Percentiles rank a stretch among this genome's conserved stretches.
Conservation (phyloP, 1,140 invertebrate species). For the Bilobella aurantiaca region DNA sequence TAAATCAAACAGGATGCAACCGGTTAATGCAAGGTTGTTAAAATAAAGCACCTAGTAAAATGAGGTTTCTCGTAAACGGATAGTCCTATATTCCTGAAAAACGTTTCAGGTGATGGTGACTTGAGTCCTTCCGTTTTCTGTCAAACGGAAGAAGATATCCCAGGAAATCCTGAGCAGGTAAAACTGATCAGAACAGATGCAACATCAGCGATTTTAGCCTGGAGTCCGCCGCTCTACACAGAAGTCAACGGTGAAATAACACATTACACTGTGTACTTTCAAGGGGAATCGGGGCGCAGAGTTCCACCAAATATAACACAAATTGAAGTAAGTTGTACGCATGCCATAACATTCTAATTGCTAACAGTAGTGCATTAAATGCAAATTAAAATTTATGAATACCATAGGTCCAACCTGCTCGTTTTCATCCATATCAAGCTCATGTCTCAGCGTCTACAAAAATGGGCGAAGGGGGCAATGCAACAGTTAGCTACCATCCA, state of each 20-base stretch:
- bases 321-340: neutral
- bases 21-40: neutral
- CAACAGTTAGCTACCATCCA: neutral
- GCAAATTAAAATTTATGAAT: neutral
- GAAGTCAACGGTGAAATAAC: neutral
- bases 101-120: constrained; percentile 80
- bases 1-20: neutral
- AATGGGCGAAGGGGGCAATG: constrained; percentile 57
- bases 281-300: neutral
- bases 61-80: too few species aligned
- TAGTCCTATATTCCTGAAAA: too few species aligned
- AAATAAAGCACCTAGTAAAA: too few species aligned
- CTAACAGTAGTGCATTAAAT: neutral
- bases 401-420: too few species aligned
- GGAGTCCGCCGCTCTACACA: neutral
- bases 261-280: constrained; percentile 4
- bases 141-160: constrained; percentile 69
- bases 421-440: neutral
- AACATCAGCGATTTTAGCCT: neutral
- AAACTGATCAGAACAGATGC: neutral
- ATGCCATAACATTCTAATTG: neutral
- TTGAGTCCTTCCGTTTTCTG: constrained; percentile 71
- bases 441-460: constrained; percentile 61
- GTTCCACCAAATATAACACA: constrained; percentile 3
- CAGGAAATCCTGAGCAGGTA: neutral